Evolutionary conservation across 2,888 invertebrate genomes (phyloP).

Genomic region (Sabatieria punctata): DNA sequence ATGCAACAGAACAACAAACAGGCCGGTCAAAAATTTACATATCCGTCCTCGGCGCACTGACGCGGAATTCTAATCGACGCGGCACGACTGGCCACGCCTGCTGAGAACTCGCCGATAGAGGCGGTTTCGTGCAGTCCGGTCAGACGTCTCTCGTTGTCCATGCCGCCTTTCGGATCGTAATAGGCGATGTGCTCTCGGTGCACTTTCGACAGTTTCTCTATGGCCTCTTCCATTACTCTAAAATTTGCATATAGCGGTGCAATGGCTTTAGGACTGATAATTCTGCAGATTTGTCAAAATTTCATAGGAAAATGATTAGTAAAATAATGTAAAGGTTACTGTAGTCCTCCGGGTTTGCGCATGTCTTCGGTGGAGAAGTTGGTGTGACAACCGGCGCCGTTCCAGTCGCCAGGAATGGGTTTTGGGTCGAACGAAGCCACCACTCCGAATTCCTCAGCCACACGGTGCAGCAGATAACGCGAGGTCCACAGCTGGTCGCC

Average conservation of each 20-base stretch:
- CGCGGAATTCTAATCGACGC: constrained; percentile 28
- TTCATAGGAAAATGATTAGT: no score
- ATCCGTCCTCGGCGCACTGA: constrained; percentile 27
- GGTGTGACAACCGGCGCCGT: constrained; percentile 86
- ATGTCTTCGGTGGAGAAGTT: constrained; percentile 86
- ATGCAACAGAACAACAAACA: no score
- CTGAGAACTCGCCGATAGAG: constrained; percentile 83
- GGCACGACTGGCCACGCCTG: constrained; percentile 27
- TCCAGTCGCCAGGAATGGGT: constrained; percentile 51
- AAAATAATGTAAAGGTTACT: no score
- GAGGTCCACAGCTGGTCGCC: constrained; percentile 36
- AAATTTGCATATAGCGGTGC: no score
- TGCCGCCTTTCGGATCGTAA: constrained; percentile 75
- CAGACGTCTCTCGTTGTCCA: constrained; percentile 82
- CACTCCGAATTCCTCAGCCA: constrained; percentile 36
- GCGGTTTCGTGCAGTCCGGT: constrained; percentile 90
- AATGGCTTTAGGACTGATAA: no score
- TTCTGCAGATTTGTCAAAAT: no score
- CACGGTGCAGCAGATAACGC: constrained; percentile 33
- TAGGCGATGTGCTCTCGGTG: constrained; percentile 85
- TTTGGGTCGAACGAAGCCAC: constrained; percentile 35
- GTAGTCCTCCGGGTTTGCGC: constrained; percentile 61
- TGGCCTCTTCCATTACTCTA: constrained; percentile 85
- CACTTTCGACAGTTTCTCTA: constrained; percentile 74
- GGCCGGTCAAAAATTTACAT: no score